Evolutionary conservation across 2,797 vertebrate species (phyloP).

Genomic region (Muscicapa comitata): DNA sequence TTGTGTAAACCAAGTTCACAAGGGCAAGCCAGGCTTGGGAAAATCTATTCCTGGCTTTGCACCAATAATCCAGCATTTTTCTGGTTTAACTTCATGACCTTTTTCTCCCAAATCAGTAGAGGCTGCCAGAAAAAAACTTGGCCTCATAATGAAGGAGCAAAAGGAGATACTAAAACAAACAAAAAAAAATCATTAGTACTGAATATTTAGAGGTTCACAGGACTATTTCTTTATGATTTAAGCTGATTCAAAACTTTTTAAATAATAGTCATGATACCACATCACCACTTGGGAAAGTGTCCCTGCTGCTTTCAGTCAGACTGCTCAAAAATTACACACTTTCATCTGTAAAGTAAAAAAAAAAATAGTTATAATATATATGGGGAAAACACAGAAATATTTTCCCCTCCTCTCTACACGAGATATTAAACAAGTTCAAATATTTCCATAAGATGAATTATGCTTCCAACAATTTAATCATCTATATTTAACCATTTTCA

Average conservation of each 20-base stretch:
- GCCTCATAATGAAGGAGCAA: not conserved
- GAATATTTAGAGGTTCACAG: not conserved
- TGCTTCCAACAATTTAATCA: not conserved
- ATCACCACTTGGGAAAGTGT: not conserved
- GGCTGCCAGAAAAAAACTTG: not conserved
- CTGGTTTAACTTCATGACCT: not conserved
- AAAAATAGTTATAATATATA: not conserved
- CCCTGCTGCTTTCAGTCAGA: not conserved
- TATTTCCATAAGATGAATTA: too few relatives aligned
- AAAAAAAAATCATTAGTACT: not conserved
- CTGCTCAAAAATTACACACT: not conserved
- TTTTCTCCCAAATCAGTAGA: not conserved
- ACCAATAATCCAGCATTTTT: not conserved
- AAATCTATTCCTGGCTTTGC: not conserved
- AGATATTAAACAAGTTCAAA: not conserved
- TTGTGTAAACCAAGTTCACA: not conserved
- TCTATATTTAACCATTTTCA: not conserved
- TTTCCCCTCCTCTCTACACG: rapidly evolving
- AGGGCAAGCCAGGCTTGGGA: not conserved
- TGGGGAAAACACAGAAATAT: not conserved
- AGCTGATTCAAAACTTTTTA: not conserved
- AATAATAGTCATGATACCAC: not conserved
- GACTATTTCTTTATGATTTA: not conserved
- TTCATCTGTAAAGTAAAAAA: not conserved
- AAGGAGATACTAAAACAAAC: not conserved